Conservation (phyloP, 2,113 vertebrate species). For the Tetrax tetrax region DNA sequence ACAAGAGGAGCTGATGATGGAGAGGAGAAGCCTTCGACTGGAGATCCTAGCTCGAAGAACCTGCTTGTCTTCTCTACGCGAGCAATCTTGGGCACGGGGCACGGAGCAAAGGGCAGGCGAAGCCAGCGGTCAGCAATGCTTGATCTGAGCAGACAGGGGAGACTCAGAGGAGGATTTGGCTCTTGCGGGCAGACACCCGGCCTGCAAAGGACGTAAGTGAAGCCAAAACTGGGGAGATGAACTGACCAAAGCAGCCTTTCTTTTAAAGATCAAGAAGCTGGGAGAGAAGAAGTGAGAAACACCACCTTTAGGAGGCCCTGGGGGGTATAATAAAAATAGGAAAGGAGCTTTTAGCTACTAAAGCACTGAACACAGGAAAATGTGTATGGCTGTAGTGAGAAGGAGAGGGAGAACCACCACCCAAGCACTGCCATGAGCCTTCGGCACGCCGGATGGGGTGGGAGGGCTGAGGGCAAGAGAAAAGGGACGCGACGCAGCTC, state of each 20-base stretch:
- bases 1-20: not conserved
- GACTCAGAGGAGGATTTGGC: not conserved
- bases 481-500: rapidly evolving
- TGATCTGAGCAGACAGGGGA: not conserved
- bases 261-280: not conserved
- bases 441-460: rapidly evolving
- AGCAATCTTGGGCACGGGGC: not conserved
- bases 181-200: not conserved
- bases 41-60: not conserved
- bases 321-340: not conserved
- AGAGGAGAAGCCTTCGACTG: rapidly evolving
- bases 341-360: not conserved
- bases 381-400: rapidly evolving
- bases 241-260: not conserved
- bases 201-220: not conserved
- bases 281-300: not conserved
- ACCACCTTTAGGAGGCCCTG: not conserved
- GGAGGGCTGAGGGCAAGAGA: not conserved
- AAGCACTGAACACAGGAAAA: not conserved
- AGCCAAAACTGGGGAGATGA: not conserved
- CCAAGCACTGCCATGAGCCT: not conserved
- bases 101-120: rapidly evolving
- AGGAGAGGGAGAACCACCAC: not conserved
- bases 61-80: rapidly evolving
- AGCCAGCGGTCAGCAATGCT: not conserved